Conservation (phyloP, 2,888 invertebrate species). For the Polydesmus complanatus region DNA sequence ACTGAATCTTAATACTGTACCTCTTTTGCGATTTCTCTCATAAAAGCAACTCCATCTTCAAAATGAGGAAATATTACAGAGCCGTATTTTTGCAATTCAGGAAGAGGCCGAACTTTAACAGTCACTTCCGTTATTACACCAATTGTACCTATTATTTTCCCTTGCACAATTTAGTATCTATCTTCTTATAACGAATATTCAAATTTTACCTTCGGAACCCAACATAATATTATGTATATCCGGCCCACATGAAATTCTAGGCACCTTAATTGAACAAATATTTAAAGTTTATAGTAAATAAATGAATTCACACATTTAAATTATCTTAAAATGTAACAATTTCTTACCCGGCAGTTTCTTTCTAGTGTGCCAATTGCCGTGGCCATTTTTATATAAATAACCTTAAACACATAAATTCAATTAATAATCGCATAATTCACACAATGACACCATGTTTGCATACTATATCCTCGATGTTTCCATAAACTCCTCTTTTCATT, state of each 20-base stretch:
- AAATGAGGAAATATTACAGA: slow-evolving; percentile 91
- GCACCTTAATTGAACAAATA: too few relatives aligned
- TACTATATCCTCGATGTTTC: slow-evolving; percentile 83
- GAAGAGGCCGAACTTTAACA: slow-evolving; percentile 73
- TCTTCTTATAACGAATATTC: too few relatives aligned
- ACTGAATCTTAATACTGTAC: slow-evolving; percentile 25
- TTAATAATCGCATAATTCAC: too few relatives aligned
- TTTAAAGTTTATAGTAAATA: not conserved
- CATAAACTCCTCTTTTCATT: slow-evolving; percentile 98
- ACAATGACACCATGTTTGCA: too few relatives aligned
- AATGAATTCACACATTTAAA: not conserved
- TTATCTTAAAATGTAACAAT: not conserved
- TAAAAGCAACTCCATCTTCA: slow-evolving; percentile 70
- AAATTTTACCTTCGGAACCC: slow-evolving; percentile 65
- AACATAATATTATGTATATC: slow-evolving; percentile 81
- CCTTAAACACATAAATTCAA: slow-evolving; percentile 15
- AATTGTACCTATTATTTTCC: slow-evolving; percentile 58
- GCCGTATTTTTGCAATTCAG: slow-evolving; percentile 71
- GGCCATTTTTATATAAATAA: slow-evolving; percentile 78
- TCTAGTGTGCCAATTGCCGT: slow-evolving; percentile 71
- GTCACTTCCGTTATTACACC: slow-evolving; percentile 91
- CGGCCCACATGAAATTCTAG: slow-evolving; percentile 84
- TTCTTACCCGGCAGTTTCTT: slow-evolving; percentile 48
- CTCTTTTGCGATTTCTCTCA: slow-evolving; percentile 59
- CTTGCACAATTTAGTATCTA: too few relatives aligned